Evolutionary conservation across 2,888 invertebrate species (phyloP).

Genomic region (Leptopilina myrica): DNA sequence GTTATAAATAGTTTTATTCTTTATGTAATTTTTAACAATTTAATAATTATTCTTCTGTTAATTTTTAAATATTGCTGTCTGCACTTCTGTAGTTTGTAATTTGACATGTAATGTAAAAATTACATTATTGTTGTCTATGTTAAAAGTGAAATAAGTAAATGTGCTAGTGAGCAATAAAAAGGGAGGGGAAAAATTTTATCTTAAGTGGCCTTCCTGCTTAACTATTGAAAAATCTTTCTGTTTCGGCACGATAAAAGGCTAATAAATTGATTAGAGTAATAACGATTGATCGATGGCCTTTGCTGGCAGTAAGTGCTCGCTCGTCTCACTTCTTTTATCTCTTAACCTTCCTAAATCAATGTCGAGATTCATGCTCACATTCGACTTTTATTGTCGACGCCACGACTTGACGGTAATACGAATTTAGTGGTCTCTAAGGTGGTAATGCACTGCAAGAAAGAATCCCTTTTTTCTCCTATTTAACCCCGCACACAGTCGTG

Average conservation of each 20-base stretch:
- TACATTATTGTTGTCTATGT: background rate
- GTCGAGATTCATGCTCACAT: constrained; percentile 38
- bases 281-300: constrained; percentile 20
- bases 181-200: background rate
- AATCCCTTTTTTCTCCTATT: constrained; percentile 20
- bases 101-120: too few relatives aligned
- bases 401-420: constrained; percentile 34
- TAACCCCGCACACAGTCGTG: background rate
- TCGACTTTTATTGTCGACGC: constrained; percentile 36
- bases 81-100: too few relatives aligned
- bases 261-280: constrained; percentile 36
- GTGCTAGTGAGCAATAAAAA: background rate
- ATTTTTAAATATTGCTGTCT: too few relatives aligned
- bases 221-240: constrained; percentile 7
- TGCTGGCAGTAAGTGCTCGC: constrained; percentile 23
- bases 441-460: constrained; percentile 31
- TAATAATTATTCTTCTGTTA: too few relatives aligned
- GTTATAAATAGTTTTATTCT: too few relatives aligned
- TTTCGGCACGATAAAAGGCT: background rate
- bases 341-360: constrained; percentile 36
- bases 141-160: background rate
- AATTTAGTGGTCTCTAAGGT: constrained; percentile 34
- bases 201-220: background rate
- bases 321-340: constrained; percentile 32
- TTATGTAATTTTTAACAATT: too few relatives aligned